Conservation (phyloP, 2,113 vertebrate species). For the Coreoperca whiteheadi region DNA sequence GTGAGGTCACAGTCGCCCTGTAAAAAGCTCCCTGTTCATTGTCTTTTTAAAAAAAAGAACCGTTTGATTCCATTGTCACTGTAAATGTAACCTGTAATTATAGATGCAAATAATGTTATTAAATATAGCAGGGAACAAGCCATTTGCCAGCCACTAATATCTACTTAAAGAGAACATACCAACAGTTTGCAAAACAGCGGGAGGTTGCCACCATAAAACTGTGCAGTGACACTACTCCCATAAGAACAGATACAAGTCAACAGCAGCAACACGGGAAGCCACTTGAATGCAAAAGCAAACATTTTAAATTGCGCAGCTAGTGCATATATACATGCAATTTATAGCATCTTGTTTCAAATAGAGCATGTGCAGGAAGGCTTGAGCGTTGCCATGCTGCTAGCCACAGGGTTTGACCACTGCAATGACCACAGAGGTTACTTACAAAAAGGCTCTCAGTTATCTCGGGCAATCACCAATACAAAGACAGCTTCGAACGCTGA, state of each 20-base stretch:
- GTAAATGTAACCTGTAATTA: not conserved
- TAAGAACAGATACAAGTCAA: not conserved
- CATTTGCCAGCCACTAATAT: not conserved
- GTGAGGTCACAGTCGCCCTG: not conserved
- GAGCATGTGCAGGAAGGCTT: not conserved
- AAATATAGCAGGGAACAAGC: not conserved
- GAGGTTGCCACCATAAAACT: not conserved
- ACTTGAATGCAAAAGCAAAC: not conserved
- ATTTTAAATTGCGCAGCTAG: not conserved
- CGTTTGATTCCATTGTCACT: not conserved
- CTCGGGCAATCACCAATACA: not conserved
- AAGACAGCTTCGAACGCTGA: not conserved
- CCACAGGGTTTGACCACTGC: not conserved
- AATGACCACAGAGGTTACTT: not conserved
- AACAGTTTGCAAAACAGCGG: not conserved
- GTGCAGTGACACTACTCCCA: not conserved
- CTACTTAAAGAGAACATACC: not conserved
- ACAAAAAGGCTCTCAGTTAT: not conserved
- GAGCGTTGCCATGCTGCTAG: not conserved
- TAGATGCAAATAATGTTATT: not conserved
- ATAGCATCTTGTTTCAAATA: not conserved
- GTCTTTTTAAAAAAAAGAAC: not conserved
- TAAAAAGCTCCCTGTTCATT: not conserved
- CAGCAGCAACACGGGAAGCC: not conserved
- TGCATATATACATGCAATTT: not conserved